Conservation (phyloP, 2,113 vertebrate genomes). For the Triplophysa tibetana region DNA sequence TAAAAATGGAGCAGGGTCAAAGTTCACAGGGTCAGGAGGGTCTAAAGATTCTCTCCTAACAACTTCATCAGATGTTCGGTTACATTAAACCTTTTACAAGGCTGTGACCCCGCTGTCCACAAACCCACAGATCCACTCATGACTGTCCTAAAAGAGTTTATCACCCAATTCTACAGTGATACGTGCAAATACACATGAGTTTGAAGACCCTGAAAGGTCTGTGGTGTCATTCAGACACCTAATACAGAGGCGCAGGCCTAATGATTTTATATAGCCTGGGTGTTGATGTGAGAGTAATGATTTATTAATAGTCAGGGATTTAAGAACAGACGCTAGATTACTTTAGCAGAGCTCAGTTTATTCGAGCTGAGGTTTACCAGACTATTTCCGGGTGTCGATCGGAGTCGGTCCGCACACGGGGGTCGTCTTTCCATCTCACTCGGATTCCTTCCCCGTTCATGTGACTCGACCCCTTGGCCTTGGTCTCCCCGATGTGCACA, state of each 20-base stretch:
- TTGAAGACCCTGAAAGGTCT: background rate
- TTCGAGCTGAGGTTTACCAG: conserved; percentile 60
- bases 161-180: too few relatives aligned
- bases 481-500: conserved; percentile 65
- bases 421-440: conserved; percentile 67
- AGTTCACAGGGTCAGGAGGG: conserved; percentile 57
- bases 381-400: conserved; percentile 60
- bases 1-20: conserved; percentile 51
- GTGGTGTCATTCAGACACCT: conserved; percentile 13
- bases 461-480: conserved; percentile 62
- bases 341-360: conserved; percentile 47
- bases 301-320: conserved; percentile 54
- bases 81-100: conserved; percentile 53
- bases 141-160: background rate
- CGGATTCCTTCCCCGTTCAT: conserved; percentile 69
- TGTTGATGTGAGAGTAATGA: conserved; percentile 51
- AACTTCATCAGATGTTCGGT: conserved; percentile 66
- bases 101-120: conserved; percentile 23
- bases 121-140: conserved; percentile 30
- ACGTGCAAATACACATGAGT: background rate
- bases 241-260: conserved; percentile 27
- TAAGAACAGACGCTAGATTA: conserved; percentile 43
- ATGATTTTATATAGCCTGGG: conserved; percentile 53
- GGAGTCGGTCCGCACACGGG: conserved; percentile 61
- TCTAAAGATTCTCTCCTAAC: conserved; percentile 47